Evolutionary conservation across 2,888 invertebrate genomes (phyloP).

Genomic region (Schizaphis graminum): DNA sequence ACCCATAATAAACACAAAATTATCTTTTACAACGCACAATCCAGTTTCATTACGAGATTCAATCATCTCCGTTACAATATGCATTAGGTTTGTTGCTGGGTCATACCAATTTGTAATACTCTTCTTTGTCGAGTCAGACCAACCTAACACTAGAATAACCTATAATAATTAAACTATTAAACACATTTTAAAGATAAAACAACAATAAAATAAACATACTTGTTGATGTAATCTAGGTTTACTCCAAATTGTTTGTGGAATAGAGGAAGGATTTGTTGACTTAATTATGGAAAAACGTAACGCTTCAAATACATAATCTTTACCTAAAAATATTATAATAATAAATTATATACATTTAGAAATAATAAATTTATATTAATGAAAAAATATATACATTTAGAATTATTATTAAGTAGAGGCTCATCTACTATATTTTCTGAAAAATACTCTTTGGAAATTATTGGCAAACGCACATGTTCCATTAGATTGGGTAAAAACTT

Average conservation of each 20-base stretch:
- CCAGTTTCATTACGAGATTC: conserved; percentile 79
- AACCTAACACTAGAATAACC: conserved; percentile 89
- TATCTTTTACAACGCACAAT: conserved; percentile 81
- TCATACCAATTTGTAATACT: conserved; percentile 92
- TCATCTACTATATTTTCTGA: conserved; percentile 86
- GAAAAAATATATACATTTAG: conserved; percentile 74
- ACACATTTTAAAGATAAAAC: background rate
- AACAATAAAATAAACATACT: conserved; percentile 71
- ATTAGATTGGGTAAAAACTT: conserved; percentile 82
- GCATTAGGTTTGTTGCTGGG: conserved; percentile 88
- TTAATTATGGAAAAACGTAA: conserved; percentile 92
- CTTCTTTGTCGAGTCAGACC: conserved; percentile 76
- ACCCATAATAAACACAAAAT: conserved; percentile 87
- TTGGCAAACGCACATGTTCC: conserved; percentile 93
- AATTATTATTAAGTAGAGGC: conserved; percentile 71
- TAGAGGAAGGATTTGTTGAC: conserved; percentile 83
- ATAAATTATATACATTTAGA: background rate
- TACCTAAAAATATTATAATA: conserved; percentile 71
- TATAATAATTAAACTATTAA: conserved; percentile 59
- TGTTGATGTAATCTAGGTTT: conserved; percentile 84
- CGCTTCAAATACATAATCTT: conserved; percentile 94
- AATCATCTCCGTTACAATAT: conserved; percentile 89
- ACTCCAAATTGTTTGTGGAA: conserved; percentile 80
- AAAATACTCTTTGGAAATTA: conserved; percentile 90
- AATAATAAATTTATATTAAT: background rate